Conservation (phyloP, 2,888 invertebrate species). For the Archaeoteleia sp. region DNA sequence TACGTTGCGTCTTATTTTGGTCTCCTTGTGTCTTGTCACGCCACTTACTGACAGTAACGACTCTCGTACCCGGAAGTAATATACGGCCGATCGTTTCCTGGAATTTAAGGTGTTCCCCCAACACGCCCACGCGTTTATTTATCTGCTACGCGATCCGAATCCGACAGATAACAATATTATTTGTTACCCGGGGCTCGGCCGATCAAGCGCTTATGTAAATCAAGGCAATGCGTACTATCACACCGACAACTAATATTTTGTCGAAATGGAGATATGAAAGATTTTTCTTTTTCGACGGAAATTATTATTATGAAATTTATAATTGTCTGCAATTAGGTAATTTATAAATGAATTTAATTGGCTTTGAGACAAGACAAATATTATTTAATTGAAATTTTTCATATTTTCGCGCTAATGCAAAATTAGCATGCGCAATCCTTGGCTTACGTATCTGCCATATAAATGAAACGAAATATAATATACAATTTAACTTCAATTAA, state of each 20-base stretch:
- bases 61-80: conserved; percentile 44
- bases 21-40: conserved; percentile 28
- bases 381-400: too few species aligned
- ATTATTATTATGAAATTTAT: too few species aligned
- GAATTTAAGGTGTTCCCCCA: conserved; percentile 42
- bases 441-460: too few species aligned
- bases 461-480: too few species aligned
- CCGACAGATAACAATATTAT: conserved; percentile 47
- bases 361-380: too few species aligned
- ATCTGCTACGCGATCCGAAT: conserved; percentile 20
- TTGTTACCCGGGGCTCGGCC: conserved; percentile 17
- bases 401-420: too few species aligned
- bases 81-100: conserved; percentile 38
- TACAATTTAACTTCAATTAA: too few species aligned
- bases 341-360: too few species aligned
- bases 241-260: conserved; percentile 15
- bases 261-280: conserved; percentile 22
- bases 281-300: too few species aligned
- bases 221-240: conserved; percentile 2
- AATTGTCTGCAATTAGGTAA: too few species aligned
- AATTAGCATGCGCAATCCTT: too few species aligned
- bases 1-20: conserved; percentile 25
- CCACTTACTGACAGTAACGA: conserved; percentile 26
- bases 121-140: conserved; percentile 33
- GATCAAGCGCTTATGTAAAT: conserved; percentile 32